These are phyloP conservation scores for Drosophila peninsularis DNA, from an alignment of 2,888 invertebrate species.

Conservation along the genomic window DNA sequence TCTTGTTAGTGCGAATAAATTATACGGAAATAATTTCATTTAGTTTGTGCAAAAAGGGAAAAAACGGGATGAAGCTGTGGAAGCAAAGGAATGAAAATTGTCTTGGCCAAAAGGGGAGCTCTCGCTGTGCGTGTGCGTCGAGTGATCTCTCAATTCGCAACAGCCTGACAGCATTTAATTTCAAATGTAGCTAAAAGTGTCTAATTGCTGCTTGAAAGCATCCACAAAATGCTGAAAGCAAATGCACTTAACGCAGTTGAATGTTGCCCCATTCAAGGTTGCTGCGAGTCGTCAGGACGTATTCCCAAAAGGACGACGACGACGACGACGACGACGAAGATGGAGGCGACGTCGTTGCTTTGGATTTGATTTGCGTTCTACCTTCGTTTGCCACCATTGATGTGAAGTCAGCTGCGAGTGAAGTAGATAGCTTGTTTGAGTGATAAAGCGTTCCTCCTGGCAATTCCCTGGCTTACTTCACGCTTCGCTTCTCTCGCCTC, in stretches of 20 bases:
- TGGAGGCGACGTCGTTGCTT: background rate
- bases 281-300: conserved; percentile 1
- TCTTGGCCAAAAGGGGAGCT: conserved; percentile 8
- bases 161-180: conserved; percentile 40
- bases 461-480: conserved; percentile 5
- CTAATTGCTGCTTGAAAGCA: conserved; percentile 50
- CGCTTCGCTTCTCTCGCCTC: conserved; percentile 1
- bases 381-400: background rate
- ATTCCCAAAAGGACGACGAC: conserved; percentile 5
- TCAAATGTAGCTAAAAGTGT: conserved; percentile 51
- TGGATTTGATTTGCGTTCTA: conserved; percentile 14
- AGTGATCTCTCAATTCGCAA: conserved; percentile 31
- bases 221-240: conserved; percentile 29
- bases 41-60: conserved; percentile 57
- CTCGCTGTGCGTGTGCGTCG: conserved; percentile 4
- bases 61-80: conserved; percentile 7
- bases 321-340: background rate
- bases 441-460: conserved; percentile 7
- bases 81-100: background rate
- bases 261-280: conserved; percentile 24
- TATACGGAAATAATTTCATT: conserved; percentile 79
- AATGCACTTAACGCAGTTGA: conserved; percentile 37
- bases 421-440: conserved; percentile 13
- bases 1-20: conserved; percentile 70
- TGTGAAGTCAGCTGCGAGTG: conserved; percentile 1